Conservation (phyloP, 2,113 vertebrate genomes). For the Glaucomys volans region DNA sequence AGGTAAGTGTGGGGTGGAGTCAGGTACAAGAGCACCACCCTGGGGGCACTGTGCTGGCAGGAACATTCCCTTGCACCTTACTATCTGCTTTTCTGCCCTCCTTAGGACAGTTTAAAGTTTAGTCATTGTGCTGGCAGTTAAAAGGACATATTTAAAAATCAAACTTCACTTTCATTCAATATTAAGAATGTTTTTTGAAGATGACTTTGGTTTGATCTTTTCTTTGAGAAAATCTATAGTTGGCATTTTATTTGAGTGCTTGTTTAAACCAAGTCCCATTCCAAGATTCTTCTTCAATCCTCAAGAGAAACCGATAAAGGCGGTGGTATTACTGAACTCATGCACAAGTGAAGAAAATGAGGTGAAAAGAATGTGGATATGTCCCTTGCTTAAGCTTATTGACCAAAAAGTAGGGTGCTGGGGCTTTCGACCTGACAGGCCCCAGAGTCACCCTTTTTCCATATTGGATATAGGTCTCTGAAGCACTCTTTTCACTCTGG, state of each 20-base stretch:
- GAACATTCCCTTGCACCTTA: background rate
- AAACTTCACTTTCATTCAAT: background rate
- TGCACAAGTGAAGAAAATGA: background rate
- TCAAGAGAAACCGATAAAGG: background rate
- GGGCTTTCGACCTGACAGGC: too few species aligned
- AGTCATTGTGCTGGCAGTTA: background rate
- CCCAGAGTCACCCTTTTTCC: background rate
- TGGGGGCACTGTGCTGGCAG: fast-evolving
- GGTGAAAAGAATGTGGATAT: too few species aligned
- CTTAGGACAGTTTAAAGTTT: background rate
- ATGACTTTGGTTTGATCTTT: background rate
- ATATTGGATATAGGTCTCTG: background rate
- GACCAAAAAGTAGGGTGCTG: fast-evolving
- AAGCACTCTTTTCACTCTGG: background rate
- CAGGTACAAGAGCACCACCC: fast-evolving
- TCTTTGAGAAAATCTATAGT: background rate
- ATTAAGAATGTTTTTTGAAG: background rate
- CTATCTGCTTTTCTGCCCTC: background rate
- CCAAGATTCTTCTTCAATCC: background rate
- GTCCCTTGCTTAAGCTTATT: background rate
- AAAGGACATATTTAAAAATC: background rate
- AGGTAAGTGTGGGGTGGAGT: background rate
- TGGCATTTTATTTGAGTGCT: background rate
- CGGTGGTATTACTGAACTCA: background rate
- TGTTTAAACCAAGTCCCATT: background rate